phyloP scores from a whole-genome alignment of 2,113 vertebrate genomes.

The Addax nasomaculatus region DNA sequence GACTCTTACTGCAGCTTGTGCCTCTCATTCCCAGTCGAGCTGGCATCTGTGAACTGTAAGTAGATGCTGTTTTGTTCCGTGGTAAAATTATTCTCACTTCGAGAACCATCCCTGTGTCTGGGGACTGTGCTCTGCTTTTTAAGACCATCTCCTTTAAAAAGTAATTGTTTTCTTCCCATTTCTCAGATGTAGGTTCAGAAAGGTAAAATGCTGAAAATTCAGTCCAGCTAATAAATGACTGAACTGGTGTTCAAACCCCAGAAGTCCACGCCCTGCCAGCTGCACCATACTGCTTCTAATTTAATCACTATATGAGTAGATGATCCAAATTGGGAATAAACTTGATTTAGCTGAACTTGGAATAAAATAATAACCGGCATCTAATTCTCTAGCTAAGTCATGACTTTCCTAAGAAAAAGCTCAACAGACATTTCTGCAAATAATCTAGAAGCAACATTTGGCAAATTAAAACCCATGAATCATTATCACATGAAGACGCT shows the following conservation, averaged over 20 bases:
- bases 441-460: slow-evolving; percentile 54
- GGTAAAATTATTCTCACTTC: not conserved
- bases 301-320: not conserved
- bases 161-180: not conserved
- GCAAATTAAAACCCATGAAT: slow-evolving; percentile 53
- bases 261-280: not conserved
- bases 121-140: not conserved
- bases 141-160: not conserved
- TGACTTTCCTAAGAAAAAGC: slow-evolving; percentile 55
- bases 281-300: not conserved
- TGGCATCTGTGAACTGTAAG: slow-evolving; percentile 90
- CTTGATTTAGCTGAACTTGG: not conserved
- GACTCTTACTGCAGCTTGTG: slow-evolving; percentile 91
- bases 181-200: slow-evolving; percentile 5
- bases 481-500: slow-evolving; percentile 51
- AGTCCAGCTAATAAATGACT: not conserved
- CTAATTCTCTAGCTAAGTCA: not conserved
- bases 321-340: slow-evolving; percentile 20
- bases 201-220: not conserved
- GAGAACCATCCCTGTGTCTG: not conserved
- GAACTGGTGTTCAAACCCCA: not conserved
- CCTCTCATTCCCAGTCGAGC: slow-evolving; percentile 88
- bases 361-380: slow-evolving; percentile 32
- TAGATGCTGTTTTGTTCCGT: slow-evolving; percentile 16
- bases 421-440: slow-evolving; percentile 49